Evolutionary conservation across 2,113 vertebrate genomes (phyloP).

Genomic region (Cyanoramphus novaezelandiae): DNA sequence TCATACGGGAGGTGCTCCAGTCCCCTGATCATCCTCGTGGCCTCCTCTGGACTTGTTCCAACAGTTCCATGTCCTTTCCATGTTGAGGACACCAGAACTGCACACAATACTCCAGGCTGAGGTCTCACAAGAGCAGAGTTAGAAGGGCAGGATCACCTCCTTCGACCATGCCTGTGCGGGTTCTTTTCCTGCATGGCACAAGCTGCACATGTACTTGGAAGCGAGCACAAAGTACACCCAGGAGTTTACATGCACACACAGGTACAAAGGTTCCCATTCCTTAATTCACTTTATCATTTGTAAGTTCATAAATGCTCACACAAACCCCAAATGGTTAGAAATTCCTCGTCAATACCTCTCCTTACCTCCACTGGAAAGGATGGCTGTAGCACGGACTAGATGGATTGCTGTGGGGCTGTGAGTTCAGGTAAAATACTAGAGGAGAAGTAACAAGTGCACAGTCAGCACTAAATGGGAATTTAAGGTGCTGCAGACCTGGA

Average conservation of each 20-base stretch:
- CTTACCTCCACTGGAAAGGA: constrained; percentile 96
- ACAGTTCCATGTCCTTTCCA: too few relatives aligned
- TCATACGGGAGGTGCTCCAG: too few relatives aligned
- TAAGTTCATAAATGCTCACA: background rate
- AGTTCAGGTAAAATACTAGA: constrained; percentile 80
- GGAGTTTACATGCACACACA: background rate
- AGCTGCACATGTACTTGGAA: background rate
- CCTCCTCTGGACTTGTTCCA: too few relatives aligned
- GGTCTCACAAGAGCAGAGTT: too few relatives aligned
- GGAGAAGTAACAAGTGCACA: constrained; percentile 84
- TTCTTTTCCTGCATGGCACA: background rate
- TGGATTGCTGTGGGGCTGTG: constrained; percentile 76
- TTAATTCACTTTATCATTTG: background rate
- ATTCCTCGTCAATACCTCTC: constrained; percentile 2
- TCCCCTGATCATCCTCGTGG: too few relatives aligned
- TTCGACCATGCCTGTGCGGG: background rate
- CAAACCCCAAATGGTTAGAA: constrained; percentile 18
- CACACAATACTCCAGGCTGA: too few relatives aligned
- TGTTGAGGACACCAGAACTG: too few relatives aligned
- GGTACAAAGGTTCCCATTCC: background rate
- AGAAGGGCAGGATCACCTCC: too few relatives aligned
- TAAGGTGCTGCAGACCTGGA: constrained; percentile 77
- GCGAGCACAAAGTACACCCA: background rate
- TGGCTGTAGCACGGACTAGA: constrained; percentile 79
- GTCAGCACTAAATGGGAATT: constrained; percentile 80